These are phyloP conservation scores for Prunella strophiata DNA, from an alignment of 2,797 vertebrate species.

Conservation along the genomic window DNA sequence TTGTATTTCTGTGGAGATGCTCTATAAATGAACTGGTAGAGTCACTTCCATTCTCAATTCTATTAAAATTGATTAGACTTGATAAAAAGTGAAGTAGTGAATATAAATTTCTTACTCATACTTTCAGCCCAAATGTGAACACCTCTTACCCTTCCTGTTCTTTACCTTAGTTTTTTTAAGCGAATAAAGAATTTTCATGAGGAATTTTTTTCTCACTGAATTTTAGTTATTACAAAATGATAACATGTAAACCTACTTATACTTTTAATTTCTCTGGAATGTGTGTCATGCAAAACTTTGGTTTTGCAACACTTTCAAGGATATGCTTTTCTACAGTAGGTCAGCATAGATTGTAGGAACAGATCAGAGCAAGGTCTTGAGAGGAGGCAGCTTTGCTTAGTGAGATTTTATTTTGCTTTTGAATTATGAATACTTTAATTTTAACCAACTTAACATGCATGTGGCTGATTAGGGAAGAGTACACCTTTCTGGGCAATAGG, in stretches of 20 bases:
- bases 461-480: neutral
- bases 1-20: conserved; percentile 28
- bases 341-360: neutral
- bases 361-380: neutral
- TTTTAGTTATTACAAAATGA: neutral
- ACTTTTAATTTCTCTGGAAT: neutral
- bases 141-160: neutral
- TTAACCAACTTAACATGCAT: neutral
- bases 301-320: neutral
- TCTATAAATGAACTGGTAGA: conserved; percentile 5
- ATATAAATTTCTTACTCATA: conserved; percentile 23
- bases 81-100: conserved; percentile 28
- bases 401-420: neutral
- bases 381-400: neutral
- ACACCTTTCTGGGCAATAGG: neutral
- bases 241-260: neutral
- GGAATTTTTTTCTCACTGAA: neutral
- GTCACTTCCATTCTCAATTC: conserved; percentile 21
- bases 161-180: neutral
- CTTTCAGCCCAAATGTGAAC: neutral
- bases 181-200: neutral
- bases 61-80: conserved; percentile 27
- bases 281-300: neutral
- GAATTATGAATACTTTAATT: neutral
- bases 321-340: neutral